Conservation (phyloP, 2,888 invertebrate genomes). For the Metellina segmentata region DNA sequence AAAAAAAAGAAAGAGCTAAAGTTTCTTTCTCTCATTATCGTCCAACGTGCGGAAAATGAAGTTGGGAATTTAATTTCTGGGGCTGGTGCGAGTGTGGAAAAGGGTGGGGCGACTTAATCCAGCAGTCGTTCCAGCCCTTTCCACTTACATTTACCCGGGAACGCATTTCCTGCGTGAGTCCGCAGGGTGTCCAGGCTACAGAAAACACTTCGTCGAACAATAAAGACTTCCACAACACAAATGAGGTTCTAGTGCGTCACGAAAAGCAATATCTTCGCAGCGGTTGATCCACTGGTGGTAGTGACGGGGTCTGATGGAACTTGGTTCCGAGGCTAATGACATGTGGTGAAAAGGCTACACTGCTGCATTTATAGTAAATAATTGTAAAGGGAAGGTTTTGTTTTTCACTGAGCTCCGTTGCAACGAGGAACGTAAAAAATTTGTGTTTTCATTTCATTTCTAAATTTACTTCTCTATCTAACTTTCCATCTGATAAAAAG, state of each 20-base stretch:
- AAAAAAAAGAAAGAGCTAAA: background rate
- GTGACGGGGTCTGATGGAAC: background rate
- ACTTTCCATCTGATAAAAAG: no score
- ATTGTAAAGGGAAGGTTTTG: no score
- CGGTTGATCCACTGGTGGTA: background rate
- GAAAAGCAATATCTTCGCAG: slow-evolving; percentile 35
- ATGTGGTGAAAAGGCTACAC: background rate
- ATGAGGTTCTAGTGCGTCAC: slow-evolving; percentile 36
- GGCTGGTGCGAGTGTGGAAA: slow-evolving; percentile 8
- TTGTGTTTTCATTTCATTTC: no score
- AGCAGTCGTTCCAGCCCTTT: slow-evolving; percentile 11
- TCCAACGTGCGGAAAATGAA: slow-evolving; percentile 18
- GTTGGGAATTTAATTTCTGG: slow-evolving; percentile 63
- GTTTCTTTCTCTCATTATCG: slow-evolving; percentile 38
- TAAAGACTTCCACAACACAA: slow-evolving; percentile 33
- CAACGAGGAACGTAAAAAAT: no score
- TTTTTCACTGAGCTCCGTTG: no score
- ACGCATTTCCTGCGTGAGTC: slow-evolving; percentile 39
- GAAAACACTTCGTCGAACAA: slow-evolving; percentile 26
- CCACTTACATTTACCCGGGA: slow-evolving; percentile 4
- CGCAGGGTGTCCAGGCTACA: slow-evolving; percentile 38
- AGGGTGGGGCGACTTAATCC: slow-evolving; percentile 21
- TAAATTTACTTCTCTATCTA: no score
- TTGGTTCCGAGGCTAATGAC: background rate
- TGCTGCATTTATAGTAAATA: no score